Percentiles rank a stretch among this genome's conserved stretches.
Conservation (phyloP, 2,888 invertebrate genomes). For the Hydropsyche betteni region DNA sequence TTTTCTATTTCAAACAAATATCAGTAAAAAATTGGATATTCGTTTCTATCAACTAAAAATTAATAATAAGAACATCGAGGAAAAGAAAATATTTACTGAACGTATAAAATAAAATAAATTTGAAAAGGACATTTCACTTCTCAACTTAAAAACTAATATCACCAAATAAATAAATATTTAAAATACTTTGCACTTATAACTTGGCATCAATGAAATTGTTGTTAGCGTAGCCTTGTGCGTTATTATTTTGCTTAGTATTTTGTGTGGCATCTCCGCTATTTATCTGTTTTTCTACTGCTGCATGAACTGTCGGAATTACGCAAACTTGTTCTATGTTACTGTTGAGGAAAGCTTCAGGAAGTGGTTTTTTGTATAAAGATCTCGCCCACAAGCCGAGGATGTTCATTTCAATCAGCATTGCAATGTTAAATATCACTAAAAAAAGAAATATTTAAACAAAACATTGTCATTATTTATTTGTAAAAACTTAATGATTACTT, state of each 20-base stretch:
- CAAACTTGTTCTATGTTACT: conserved; percentile 45
- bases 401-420: conserved; percentile 76
- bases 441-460: conserved; percentile 52
- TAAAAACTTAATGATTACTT: conserved; percentile 56
- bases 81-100: no score
- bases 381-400: conserved; percentile 71
- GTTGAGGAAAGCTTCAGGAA: conserved; percentile 55
- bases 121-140: no score
- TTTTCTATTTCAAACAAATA: no score
- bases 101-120: no score
- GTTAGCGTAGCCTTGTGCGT: conserved; percentile 39
- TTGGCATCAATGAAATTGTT: conserved; percentile 43
- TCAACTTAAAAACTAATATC: no score
- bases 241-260: conserved; percentile 37
- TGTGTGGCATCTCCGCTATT: not conserved
- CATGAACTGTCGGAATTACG: conserved; percentile 44
- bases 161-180: not conserved
- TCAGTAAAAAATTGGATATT: no score
- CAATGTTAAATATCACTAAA: conserved; percentile 74
- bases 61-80: no score
- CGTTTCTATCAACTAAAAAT: no score
- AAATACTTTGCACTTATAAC: not conserved
- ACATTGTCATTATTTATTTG: not conserved
- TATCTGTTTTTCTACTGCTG: conserved; percentile 32
- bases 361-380: conserved; percentile 66